phyloP scores from a whole-genome alignment of 2,113 vertebrate genomes.

The Psilopogon haemacephalus region DNA sequence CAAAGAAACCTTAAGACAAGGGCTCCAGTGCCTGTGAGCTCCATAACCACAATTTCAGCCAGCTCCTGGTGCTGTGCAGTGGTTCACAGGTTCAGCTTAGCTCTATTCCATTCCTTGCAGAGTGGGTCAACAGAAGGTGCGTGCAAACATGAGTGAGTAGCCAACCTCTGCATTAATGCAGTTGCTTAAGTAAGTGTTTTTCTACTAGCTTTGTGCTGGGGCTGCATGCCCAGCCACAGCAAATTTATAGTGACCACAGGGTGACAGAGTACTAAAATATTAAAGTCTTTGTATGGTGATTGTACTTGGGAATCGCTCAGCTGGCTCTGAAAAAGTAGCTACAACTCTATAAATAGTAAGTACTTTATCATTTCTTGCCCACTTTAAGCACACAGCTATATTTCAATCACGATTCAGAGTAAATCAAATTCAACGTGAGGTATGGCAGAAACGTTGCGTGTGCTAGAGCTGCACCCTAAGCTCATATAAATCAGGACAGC shows the following conservation, averaged over 20 bases:
- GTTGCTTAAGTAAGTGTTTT: conserved; percentile 11
- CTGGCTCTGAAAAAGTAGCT: conserved; percentile 28
- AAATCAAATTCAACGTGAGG: conserved; percentile 14
- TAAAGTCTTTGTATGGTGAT: background rate
- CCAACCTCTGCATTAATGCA: background rate
- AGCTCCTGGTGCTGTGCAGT: accelerated
- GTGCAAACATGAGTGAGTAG: background rate
- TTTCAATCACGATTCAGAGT: conserved; percentile 19
- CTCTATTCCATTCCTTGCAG: background rate
- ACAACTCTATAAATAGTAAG: conserved; percentile 45
- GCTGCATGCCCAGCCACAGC: background rate
- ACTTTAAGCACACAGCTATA: conserved; percentile 1
- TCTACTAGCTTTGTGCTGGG: background rate
- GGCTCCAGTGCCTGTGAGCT: background rate
- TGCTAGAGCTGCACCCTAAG: background rate
- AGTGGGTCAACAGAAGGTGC: background rate
- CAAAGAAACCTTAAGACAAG: background rate
- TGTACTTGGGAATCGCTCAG: conserved; percentile 13
- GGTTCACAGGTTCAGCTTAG: background rate
- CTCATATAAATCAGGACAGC: background rate
- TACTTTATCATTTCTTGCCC: conserved; percentile 20
- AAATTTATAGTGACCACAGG: conserved; percentile 5
- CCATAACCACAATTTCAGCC: accelerated
- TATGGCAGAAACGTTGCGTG: background rate
- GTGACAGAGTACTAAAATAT: conserved; percentile 36